These are phyloP conservation scores for Megaptera novaeangliae DNA, from an alignment of 2,113 vertebrate genomes.

Conservation along the genomic window DNA sequence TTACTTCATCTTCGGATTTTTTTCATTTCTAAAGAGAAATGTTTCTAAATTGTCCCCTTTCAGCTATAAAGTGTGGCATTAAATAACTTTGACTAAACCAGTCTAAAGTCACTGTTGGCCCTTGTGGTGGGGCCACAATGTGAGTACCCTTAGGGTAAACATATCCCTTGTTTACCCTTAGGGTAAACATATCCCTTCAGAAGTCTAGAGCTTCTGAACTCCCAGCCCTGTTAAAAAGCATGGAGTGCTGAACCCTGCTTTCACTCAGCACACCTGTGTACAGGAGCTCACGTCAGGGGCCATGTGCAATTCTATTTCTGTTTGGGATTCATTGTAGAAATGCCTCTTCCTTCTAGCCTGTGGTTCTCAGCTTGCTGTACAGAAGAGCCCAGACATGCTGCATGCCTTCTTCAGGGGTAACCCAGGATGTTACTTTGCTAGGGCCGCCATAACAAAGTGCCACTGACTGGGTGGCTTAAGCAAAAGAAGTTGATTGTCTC, in stretches of 20 bases:
- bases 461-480: background rate
- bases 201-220: background rate
- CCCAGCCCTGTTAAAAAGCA: background rate
- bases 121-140: background rate
- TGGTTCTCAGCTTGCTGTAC: background rate
- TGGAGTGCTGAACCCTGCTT: background rate
- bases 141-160: background rate
- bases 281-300: background rate
- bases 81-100: background rate
- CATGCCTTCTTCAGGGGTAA: background rate
- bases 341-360: background rate
- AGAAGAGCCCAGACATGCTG: background rate
- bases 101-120: background rate
- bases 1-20: background rate
- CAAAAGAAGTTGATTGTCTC: background rate
- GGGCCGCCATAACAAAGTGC: background rate
- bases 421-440: background rate
- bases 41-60: background rate
- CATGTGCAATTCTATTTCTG: background rate
- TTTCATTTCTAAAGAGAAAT: background rate
- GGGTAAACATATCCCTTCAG: background rate
- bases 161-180: background rate
- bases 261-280: background rate
- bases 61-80: background rate
- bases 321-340: background rate